Evolutionary conservation across 2,888 invertebrate genomes (phyloP), one percentile per base, ranked within the genome.

Genomic region (Cyclophora punctaria): DNA sequence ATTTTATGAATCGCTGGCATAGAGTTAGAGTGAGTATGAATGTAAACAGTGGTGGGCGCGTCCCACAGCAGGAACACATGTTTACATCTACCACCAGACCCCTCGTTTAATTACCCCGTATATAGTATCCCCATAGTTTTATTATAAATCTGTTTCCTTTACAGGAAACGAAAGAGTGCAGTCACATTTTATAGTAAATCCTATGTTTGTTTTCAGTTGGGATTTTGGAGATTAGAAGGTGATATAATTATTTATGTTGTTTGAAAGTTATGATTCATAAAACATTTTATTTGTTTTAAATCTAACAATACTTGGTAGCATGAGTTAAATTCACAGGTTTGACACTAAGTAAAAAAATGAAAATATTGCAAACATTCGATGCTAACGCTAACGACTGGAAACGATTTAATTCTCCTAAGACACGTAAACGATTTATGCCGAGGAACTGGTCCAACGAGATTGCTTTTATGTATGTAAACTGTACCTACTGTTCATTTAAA

Each of bases 21-120:
- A 20, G 20, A 20, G 20, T 20, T 20, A 20, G 20, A 20, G 20
- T 20, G 20, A 20, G 6, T 72, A 62, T 68, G 63, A 71, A 71
- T 69, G 69, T 79, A 78, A 79, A 79, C 74, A 76, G 64, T 67
- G 61, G 68, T 67, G 79, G 66, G 51, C 49, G 48, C 54, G 50
- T 61, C 80, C 82, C 75, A 80, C 80, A 59, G 50, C 72, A 71
- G 75, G 75, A 79, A 82, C 83, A 85, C 71, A 80, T 86, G 84
- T 82, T 83, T 79, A 78, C 70, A 67, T 76, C 66, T 69, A 66
- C 69, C 62, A 73, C 64, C 68, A 68, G 70, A 75, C 63, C 70
- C 69, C 62, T 65, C 62, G 55, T 69, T 69, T 72, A 67, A 69
- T 71, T 63, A 67, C 60, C 58, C 57, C 59, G 56, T 50, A 53